phyloP scores from a whole-genome alignment of 1,140 invertebrate genomes.

The Galendromus occidentalis region DNA sequence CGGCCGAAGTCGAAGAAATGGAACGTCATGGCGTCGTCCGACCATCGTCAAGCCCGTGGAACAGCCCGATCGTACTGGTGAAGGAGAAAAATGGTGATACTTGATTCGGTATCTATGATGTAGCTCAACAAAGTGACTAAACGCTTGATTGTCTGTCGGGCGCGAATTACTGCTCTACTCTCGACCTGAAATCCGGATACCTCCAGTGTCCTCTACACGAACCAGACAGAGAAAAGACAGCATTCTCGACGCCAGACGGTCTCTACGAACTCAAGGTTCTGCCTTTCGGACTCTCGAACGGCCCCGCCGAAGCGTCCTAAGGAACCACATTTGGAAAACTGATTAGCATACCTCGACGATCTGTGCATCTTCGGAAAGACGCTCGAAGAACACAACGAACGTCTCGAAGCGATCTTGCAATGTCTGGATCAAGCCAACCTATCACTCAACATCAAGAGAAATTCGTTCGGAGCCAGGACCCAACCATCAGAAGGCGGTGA shows the following conservation, averaged over 20 bases:
- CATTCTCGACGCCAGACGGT: conserved; percentile 26
- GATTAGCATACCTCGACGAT: conserved; percentile 16
- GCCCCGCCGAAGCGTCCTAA: conserved; percentile 28
- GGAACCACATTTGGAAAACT: conserved; percentile 15
- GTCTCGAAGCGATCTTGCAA: conserved; percentile 15
- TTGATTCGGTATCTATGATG: conserved; percentile 31
- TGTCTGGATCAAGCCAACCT: conserved; percentile 16
- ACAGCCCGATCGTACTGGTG: conserved; percentile 29
- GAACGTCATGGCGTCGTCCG: conserved; percentile 24
- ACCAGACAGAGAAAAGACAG: conserved; percentile 27
- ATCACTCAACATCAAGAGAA: conserved; percentile 21
- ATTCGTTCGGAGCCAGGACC: conserved; percentile 15
- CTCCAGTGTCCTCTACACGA: conserved; percentile 27
- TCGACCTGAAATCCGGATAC: conserved; percentile 32
- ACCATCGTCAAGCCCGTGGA: conserved; percentile 25
- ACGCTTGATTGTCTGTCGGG: conserved; percentile 24
- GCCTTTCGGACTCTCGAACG: conserved; percentile 30
- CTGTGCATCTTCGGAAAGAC: conserved; percentile 20
- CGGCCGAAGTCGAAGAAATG: conserved; percentile 21
- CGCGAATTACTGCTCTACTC: conserved; percentile 25
- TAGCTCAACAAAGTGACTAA: conserved; percentile 25
- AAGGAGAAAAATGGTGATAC: conserved; percentile 31
- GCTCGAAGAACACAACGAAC: conserved; percentile 18
- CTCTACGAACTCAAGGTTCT: conserved; percentile 26
- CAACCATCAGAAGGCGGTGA: conserved; percentile 19